A percentile compares a stretch with the other conserved stretches of the same genome.
Evolutionary conservation across 2,113 vertebrate species (phyloP).

Genomic region (Scartelaos histophorus): DNA sequence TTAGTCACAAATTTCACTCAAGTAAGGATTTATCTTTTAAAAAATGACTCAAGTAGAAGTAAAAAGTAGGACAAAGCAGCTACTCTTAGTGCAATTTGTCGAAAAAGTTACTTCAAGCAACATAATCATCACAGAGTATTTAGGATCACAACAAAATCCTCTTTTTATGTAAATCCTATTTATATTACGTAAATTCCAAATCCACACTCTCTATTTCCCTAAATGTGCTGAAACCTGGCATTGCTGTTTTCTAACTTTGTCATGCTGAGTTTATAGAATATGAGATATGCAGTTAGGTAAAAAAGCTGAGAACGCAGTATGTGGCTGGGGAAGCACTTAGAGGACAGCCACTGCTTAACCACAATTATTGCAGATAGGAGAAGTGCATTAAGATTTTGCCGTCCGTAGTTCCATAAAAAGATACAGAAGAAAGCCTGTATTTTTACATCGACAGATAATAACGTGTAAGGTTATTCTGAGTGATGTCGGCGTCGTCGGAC

Average conservation of each 20-base stretch:
- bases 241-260: conserved; percentile 21
- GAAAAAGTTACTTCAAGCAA: background rate
- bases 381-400: conserved; percentile 45
- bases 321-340: conserved; percentile 45
- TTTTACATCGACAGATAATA: background rate
- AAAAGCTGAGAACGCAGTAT: conserved; percentile 56
- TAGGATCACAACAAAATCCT: background rate
- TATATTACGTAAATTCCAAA: background rate
- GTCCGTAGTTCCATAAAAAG: background rate
- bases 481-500: background rate
- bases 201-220: background rate
- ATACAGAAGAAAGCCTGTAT: background rate
- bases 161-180: background rate
- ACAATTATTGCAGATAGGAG: conserved; percentile 37
- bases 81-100: background rate
- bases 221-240: background rate
- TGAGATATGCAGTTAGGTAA: conserved; percentile 49
- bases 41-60: too few relatives aligned
- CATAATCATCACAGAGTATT: background rate
- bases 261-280: conserved; percentile 12
- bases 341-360: conserved; percentile 55
- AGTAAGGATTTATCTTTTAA: too few relatives aligned
- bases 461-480: background rate
- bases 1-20: background rate
- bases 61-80: background rate